Percentiles rank a stretch among this genome's conserved stretches.
Evolutionary conservation across 1,140 invertebrate species (phyloP).

Genomic region (Polypedilum pembai): DNA sequence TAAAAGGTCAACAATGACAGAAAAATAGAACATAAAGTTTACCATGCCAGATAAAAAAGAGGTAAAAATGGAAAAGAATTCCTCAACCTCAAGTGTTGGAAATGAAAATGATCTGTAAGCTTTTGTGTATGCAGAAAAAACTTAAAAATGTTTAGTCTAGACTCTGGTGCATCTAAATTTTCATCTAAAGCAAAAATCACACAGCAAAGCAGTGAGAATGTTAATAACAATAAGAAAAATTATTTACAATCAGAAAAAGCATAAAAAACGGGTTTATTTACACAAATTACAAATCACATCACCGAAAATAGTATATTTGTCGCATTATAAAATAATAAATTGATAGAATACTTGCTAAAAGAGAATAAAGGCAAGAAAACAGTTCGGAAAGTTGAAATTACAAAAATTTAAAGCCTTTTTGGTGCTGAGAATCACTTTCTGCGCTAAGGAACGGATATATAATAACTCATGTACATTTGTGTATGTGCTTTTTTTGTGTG

Average conservation of each 20-base stretch:
- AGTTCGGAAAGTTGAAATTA: neutral
- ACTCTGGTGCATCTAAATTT: too few relatives aligned
- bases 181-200: too few relatives aligned
- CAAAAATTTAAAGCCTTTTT: neutral
- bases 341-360: neutral
- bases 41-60: too few relatives aligned
- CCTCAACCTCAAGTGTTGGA: too few relatives aligned
- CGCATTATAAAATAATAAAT: neutral
- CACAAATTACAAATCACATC: constrained; percentile 1
- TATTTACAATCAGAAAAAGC: neutral
- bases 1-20: too few relatives aligned
- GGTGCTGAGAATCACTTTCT: neutral
- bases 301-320: neutral
- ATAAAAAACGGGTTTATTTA: neutral
- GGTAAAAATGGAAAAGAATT: too few relatives aligned
- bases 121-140: too few relatives aligned
- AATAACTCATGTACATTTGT: neutral
- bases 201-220: too few relatives aligned
- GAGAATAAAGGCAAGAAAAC: neutral
- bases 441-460: neutral
- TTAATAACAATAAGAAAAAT: too few relatives aligned
- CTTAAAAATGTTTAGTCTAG: too few relatives aligned
- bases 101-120: too few relatives aligned
- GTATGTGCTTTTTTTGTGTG: neutral
- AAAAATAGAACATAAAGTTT: too few relatives aligned